A percentile compares a stretch with the other conserved stretches of the same genome.
Evolutionary conservation across 2,797 vertebrate species (phyloP).

Genomic region (Microcaecilia unicolor): DNA sequence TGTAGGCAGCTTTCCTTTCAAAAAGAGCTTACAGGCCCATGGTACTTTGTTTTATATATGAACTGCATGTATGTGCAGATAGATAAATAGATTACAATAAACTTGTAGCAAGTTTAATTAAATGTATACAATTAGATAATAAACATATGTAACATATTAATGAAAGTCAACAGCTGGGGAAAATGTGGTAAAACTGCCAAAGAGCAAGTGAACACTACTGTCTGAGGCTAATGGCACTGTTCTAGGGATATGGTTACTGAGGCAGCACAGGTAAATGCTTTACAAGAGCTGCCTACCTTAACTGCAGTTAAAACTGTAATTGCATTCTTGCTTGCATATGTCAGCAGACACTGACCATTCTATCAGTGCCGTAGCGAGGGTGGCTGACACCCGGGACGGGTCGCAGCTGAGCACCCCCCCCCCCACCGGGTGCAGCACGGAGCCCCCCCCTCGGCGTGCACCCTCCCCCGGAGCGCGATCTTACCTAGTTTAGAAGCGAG

Average conservation of each 20-base stretch:
- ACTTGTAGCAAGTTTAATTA: slow-evolving; percentile 5
- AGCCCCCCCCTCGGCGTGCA: too few species aligned
- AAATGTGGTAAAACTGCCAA: neutral
- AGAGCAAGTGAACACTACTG: slow-evolving; percentile 2
- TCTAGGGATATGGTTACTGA: neutral
- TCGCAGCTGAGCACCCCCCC: too few species aligned
- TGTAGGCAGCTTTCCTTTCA: too few species aligned
- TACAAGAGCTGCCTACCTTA: neutral
- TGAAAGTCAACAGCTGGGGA: slow-evolving; percentile 4
- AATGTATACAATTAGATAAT: slow-evolving; percentile 2
- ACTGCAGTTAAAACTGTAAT: slow-evolving; percentile 5
- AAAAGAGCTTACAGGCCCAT: too few species aligned
- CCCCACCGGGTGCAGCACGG: too few species aligned
- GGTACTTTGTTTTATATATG: too few species aligned
- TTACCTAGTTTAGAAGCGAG: too few species aligned
- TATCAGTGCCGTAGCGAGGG: too few species aligned
- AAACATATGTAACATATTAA: neutral
- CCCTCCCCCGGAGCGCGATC: too few species aligned
- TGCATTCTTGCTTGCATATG: neutral
- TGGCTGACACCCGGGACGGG: too few species aligned
- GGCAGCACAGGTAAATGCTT: slow-evolving; percentile 3
- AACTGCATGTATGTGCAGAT: too few species aligned
- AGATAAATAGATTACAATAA: slow-evolving; percentile 7
- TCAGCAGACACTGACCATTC: neutral
- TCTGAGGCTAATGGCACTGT: neutral